Evolutionary conservation across 1,140 invertebrate species (phyloP), one percentile per base, ranked within the genome.

Genomic region (Reticulitermes speratus): DNA sequence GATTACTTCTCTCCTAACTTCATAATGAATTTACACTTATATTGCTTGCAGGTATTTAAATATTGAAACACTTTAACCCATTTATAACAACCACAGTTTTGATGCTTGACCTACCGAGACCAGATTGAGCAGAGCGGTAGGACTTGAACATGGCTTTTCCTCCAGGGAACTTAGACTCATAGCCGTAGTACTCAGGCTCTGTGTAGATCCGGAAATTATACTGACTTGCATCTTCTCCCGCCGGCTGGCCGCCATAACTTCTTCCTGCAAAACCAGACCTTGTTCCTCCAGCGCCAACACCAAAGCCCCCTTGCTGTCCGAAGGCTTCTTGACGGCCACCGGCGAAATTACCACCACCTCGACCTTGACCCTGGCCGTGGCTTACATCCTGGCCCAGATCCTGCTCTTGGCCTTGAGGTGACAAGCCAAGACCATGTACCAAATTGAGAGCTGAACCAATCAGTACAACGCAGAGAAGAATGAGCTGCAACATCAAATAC

Each of bases 71-170:
- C 5, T 38, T 38, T 38, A 38, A 38, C 38, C 5, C 38, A 38
- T 38, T 38, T 38, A 5, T 38, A 38, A 2, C 38, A 38, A 38
- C 38, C 38, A 38, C 38, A 38, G 7, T 48, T 48, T 48, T 48
- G 8, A 65, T 21, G 25, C 16, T 59, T 9, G 8, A 75, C 65
- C n/a, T 16, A 75, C 65, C 65, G 6, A 75, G 7, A 0, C 65
- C 3, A 30, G 65, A 75, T 8, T 30, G 25, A 30, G n/a, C 25
- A 6, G 65, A 75, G 9, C 83, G 83, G 38, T 45, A 84, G 8
- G 83, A 84, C 38, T 84, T 84, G 83, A 84, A 84, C 48, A 52
- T 84, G 44, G 83, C 83, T 52, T 84, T 84, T 7, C 83, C 83
- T 9, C 83, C 83, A 44, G 83, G 83, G 38, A 32, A 84, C 23